Evolutionary conservation across 2,888 invertebrate species (phyloP).

Genomic region (Podabrus alpinus): DNA sequence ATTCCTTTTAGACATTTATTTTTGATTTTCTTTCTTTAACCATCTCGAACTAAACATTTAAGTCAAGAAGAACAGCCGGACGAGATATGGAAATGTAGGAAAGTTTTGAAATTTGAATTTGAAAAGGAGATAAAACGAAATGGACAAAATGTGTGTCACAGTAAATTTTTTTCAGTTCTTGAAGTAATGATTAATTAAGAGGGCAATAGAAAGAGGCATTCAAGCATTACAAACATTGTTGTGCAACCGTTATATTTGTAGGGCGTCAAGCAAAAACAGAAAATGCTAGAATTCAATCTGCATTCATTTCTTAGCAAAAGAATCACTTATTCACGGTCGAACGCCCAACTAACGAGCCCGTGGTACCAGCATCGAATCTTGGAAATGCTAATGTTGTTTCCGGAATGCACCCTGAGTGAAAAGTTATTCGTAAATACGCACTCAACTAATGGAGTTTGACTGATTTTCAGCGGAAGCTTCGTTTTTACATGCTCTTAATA

Average conservation of each 20-base stretch:
- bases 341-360: constrained; percentile 36
- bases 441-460: constrained; percentile 11
- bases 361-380: constrained; percentile 28
- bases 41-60: no score
- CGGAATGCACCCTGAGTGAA: constrained; percentile 13
- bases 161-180: not conserved
- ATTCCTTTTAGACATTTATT: no score
- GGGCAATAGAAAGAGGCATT: not conserved
- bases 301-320: constrained; percentile 31
- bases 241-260: not conserved
- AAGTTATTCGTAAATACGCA: constrained; percentile 13
- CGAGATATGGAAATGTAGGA: not conserved
- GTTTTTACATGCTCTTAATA: constrained; percentile 1
- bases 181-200: not conserved
- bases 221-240: not conserved
- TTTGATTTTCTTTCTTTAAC: no score
- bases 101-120: not conserved
- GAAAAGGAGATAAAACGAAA: not conserved
- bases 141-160: not conserved
- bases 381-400: constrained; percentile 37
- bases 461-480: constrained; percentile 4
- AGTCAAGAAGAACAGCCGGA: not conserved
- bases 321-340: constrained; percentile 37
- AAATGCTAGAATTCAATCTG: constrained; percentile 24
- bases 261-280: constrained; percentile 15